phyloP scores from a whole-genome alignment of 2,113 vertebrate genomes.

The Ondatra zibethicus region DNA sequence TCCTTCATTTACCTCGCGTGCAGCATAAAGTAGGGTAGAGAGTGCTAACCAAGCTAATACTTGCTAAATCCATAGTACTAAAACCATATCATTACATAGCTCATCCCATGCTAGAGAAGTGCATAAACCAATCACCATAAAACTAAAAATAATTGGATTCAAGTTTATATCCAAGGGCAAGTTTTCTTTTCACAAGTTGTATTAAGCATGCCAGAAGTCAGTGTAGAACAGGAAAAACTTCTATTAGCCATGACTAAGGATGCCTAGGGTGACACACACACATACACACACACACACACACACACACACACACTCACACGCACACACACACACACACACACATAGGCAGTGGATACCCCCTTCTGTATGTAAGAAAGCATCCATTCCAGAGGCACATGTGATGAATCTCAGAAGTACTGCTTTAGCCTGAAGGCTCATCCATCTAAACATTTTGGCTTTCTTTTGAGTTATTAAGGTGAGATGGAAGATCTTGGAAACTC shows the following conservation, averaged over 20 bases:
- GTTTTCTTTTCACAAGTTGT: background rate
- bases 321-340: too few relatives aligned
- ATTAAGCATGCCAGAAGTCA: background rate
- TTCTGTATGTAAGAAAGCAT: background rate
- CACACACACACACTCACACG: too few relatives aligned
- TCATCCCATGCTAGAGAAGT: background rate
- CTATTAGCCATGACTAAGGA: background rate
- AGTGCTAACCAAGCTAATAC: background rate
- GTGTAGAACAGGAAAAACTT: too few relatives aligned
- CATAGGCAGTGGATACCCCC: too few relatives aligned
- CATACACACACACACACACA: too few relatives aligned
- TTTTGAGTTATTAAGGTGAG: background rate
- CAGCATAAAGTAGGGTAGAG: background rate
- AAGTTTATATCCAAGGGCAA: background rate
- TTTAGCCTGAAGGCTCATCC: background rate
- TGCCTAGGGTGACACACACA: background rate
- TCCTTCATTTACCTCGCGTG: background rate
- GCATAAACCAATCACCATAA: background rate
- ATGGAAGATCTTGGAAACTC: background rate
- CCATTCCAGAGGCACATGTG: background rate
- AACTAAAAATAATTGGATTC: slow-evolving; percentile 30
- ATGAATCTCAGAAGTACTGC: background rate
- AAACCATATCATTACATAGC: background rate
- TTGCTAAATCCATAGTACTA: background rate
- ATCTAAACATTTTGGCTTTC: background rate